These are phyloP conservation scores for Spilosoma lubricipeda DNA, from an alignment of 2,888 invertebrate genomes.

Conservation along the genomic window DNA sequence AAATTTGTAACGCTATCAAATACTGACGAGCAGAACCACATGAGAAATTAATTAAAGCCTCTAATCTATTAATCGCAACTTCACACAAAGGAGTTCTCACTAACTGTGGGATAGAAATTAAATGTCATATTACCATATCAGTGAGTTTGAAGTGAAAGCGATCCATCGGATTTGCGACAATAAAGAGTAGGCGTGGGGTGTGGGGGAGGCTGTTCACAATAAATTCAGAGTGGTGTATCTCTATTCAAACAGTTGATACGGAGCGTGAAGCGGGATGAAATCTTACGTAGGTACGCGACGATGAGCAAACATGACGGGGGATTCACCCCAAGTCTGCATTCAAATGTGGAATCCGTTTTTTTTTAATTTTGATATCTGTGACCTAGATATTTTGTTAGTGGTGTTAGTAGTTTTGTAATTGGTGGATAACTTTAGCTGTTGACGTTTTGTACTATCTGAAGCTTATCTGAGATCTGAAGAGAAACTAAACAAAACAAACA, in stretches of 20 bases:
- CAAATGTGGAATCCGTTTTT: slow-evolving; percentile 30
- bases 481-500: neutral
- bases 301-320: slow-evolving; percentile 73
- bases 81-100: slow-evolving; percentile 52
- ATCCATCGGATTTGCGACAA: slow-evolving; percentile 83
- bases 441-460: no score
- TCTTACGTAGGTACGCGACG: slow-evolving; percentile 76
- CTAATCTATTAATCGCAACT: slow-evolving; percentile 27
- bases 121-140: slow-evolving; percentile 83
- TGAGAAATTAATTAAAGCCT: slow-evolving; percentile 23
- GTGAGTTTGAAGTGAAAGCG: slow-evolving; percentile 79
- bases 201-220: slow-evolving; percentile 71
- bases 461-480: no score
- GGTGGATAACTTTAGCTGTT: neutral
- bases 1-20: neutral
- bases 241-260: slow-evolving; percentile 85
- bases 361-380: slow-evolving; percentile 39
- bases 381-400: slow-evolving; percentile 21
- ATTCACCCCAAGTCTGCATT: slow-evolving; percentile 40
- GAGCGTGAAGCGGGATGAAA: slow-evolving; percentile 74
- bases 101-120: slow-evolving; percentile 75
- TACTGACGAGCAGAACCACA: neutral
- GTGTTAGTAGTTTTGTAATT: no score
- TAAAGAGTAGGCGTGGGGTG: slow-evolving; percentile 58
- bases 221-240: slow-evolving; percentile 81